These are phyloP conservation scores for Sminthurinus signatus DNA, from an alignment of 1,140 invertebrate species.

Conservation along the genomic window DNA sequence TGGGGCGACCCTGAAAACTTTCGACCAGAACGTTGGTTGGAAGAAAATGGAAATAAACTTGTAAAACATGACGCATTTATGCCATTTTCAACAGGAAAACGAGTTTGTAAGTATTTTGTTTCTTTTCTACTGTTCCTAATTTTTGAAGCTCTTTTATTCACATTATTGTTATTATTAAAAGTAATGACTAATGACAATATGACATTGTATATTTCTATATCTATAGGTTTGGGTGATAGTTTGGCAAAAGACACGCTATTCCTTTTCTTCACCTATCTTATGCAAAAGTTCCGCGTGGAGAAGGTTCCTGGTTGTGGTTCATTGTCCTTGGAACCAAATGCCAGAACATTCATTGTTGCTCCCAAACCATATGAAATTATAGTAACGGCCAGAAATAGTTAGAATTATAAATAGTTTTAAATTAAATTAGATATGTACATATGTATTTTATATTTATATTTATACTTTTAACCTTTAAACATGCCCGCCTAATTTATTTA, in stretches of 20 bases:
- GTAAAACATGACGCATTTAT: constrained; percentile 37
- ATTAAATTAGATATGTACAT: no score
- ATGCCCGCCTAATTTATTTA: no score
- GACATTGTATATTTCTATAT: no score
- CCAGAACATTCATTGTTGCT: constrained; percentile 29
- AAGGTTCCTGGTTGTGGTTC: constrained; percentile 24
- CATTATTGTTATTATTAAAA: no score
- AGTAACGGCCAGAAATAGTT: constrained; percentile 15
- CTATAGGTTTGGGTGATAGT: constrained; percentile 25
- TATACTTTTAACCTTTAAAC: no score
- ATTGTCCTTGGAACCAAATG: constrained; percentile 26
- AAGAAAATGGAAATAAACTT: constrained; percentile 36
- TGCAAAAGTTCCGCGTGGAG: constrained; percentile 35
- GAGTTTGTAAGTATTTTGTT: no score
- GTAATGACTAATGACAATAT: no score
- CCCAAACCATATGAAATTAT: constrained; percentile 34
- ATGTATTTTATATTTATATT: no score
- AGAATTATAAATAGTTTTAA: no score
- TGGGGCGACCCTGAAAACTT: constrained; percentile 47
- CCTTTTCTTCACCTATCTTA: constrained; percentile 35
- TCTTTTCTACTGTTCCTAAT: no score
- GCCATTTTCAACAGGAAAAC: constrained; percentile 34
- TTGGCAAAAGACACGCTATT: constrained; percentile 38
- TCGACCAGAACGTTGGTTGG: constrained; percentile 44
- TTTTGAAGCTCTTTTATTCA: no score